Evolutionary conservation across 2,888 invertebrate genomes (phyloP).

Genomic region (Synergus itoensis): DNA sequence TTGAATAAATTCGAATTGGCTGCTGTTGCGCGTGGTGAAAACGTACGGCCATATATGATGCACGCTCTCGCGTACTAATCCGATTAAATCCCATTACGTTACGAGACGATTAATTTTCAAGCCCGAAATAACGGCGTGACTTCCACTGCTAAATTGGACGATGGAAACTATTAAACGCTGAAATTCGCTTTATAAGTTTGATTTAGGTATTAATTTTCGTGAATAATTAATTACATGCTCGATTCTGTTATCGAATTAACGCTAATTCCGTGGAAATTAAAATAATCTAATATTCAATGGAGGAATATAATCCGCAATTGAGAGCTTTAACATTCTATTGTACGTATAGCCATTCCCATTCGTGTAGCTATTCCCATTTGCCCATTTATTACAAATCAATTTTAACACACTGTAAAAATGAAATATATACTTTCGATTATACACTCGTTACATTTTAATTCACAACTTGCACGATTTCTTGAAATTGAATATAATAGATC

Average conservation of each 20-base stretch:
- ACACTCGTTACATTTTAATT: neutral
- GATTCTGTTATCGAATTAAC: conserved; percentile 24
- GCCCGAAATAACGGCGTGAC: conserved; percentile 56
- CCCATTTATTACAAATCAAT: neutral
- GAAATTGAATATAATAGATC: conserved; percentile 13
- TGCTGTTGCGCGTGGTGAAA: conserved; percentile 51
- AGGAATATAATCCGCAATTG: neutral
- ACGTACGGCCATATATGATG: conserved; percentile 56
- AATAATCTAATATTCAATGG: neutral
- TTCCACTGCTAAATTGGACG: conserved; percentile 30
- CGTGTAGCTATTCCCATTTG: neutral
- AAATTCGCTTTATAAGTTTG: conserved; percentile 32
- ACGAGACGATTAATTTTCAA: conserved; percentile 63
- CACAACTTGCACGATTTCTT: neutral
- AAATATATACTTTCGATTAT: neutral
- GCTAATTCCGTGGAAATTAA: conserved; percentile 1
- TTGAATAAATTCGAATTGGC: conserved; percentile 64
- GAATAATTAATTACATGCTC: conserved; percentile 10
- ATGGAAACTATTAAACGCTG: conserved; percentile 35
- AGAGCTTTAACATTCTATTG: neutral
- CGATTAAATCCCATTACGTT: conserved; percentile 67
- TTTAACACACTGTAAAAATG: neutral
- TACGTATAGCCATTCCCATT: neutral
- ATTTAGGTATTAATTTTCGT: conserved; percentile 27
- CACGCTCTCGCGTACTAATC: conserved; percentile 62